Conservation (phyloP, 2,113 vertebrate genomes). For the Chelonoidis abingdonii region DNA sequence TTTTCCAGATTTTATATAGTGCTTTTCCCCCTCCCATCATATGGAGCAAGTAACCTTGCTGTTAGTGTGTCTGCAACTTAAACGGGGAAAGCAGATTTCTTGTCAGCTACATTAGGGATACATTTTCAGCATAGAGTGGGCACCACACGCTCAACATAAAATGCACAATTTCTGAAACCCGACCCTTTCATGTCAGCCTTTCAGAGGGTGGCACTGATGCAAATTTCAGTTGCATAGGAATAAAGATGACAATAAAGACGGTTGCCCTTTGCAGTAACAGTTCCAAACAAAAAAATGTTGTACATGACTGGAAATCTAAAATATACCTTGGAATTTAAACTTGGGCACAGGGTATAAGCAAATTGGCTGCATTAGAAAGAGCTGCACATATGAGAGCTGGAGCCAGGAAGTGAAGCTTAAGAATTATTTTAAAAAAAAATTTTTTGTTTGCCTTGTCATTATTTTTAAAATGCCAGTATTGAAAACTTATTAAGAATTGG, state of each 20-base stretch:
- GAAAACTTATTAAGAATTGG: neutral
- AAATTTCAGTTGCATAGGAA: slow-evolving; percentile 23
- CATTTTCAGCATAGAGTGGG: slow-evolving; percentile 31
- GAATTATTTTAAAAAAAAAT: neutral
- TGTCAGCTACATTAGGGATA: slow-evolving; percentile 67
- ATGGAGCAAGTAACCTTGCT: slow-evolving; percentile 78
- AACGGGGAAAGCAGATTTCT: slow-evolving; percentile 61
- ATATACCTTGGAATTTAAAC: neutral
- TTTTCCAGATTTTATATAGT: slow-evolving; percentile 74
- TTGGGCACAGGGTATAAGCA: neutral
- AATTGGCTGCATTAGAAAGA: slow-evolving; percentile 14
- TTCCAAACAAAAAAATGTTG: slow-evolving; percentile 29
- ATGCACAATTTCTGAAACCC: slow-evolving; percentile 28
- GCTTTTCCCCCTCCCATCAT: slow-evolving; percentile 57
- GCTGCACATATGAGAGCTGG: neutral
- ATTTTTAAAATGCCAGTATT: neutral
- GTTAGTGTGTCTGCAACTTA: slow-evolving; percentile 68
- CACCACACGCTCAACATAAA: neutral
- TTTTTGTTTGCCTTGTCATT: neutral
- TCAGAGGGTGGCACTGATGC: neutral
- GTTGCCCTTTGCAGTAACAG: neutral
- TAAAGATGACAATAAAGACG: neutral
- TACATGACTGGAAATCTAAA: neutral
- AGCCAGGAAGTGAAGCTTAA: neutral
- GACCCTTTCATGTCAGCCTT: slow-evolving; percentile 1